A percentile compares a stretch with the other conserved stretches of the same genome.
Evolutionary conservation across 37 sponge, comb jelly and placozoan genomes (phyloP).

Genomic region (Dysidea cf. avara): DNA sequence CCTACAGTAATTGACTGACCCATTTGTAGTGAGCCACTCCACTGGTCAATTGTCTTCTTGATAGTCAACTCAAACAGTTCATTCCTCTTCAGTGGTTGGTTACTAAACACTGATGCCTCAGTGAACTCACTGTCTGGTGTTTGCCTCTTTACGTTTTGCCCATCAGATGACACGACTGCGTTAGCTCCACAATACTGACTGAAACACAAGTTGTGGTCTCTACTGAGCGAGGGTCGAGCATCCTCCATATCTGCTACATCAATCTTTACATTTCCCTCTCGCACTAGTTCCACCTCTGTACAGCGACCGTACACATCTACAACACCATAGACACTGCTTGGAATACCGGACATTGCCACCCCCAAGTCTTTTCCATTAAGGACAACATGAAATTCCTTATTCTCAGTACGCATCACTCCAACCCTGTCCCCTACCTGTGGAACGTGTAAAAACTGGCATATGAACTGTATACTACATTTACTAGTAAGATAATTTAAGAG

Average conservation of each 20-base stretch:
- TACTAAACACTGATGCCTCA: slow-evolving; percentile 8
- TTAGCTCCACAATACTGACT: slow-evolving; percentile 12
- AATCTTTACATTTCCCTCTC: no score
- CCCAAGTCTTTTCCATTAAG: slow-evolving; percentile 21
- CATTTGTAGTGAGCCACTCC: slow-evolving; percentile 29
- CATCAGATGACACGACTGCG: not conserved
- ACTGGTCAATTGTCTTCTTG: not conserved
- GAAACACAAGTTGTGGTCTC: not conserved
- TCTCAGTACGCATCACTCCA: slow-evolving; percentile 5
- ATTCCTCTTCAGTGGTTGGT: slow-evolving; percentile 3
- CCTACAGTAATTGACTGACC: not conserved
- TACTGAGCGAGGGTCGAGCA: not conserved
- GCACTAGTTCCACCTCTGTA: not conserved
- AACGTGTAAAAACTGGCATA: not conserved
- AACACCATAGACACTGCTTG: slow-evolving; percentile 2
- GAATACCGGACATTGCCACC: slow-evolving; percentile 1
- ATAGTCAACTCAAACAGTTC: slow-evolving; percentile 14
- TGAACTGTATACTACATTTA: no score
- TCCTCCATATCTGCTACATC: not conserved
- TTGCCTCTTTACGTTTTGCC: not conserved
- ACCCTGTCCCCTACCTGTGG: slow-evolving; percentile 20
- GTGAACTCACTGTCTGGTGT: slow-evolving; percentile 9
- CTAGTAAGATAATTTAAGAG: no score
- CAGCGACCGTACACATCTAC: slow-evolving; percentile 29
- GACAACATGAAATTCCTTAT: not conserved